phyloP scores from a whole-genome alignment of 2,888 invertebrate genomes.

The Catonia carolina region DNA sequence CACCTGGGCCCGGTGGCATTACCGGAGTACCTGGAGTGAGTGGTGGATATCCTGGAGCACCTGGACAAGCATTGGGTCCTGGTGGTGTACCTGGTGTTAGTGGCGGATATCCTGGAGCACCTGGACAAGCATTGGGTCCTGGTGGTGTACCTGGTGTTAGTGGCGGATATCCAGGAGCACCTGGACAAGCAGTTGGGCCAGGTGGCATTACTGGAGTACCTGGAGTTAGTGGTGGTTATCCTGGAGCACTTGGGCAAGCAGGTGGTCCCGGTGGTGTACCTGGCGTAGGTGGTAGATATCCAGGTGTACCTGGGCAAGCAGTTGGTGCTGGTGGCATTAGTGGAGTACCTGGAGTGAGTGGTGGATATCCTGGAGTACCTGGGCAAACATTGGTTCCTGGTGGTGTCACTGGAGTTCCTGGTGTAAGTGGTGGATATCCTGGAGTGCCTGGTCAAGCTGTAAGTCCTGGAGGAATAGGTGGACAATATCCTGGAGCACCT shows the following conservation, averaged over 20 bases:
- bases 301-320: slow-evolving; percentile 25
- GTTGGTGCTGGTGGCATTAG: slow-evolving; percentile 20
- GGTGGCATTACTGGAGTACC: too few relatives aligned
- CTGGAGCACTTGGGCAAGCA: slow-evolving; percentile 11
- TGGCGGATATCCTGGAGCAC: slow-evolving; percentile 19
- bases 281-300: slow-evolving; percentile 28
- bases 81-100: slow-evolving; percentile 21
- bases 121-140: slow-evolving; percentile 11
- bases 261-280: slow-evolving; percentile 17
- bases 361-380: slow-evolving; percentile 23
- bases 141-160: slow-evolving; percentile 18
- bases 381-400: slow-evolving; percentile 7
- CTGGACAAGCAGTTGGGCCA: background rate
- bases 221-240: slow-evolving; percentile 14
- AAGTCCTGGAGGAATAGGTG: slow-evolving; percentile 1
- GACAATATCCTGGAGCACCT: slow-evolving; percentile 13
- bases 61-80: slow-evolving; percentile 18
- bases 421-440: slow-evolving; percentile 14
- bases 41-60: slow-evolving; percentile 9
- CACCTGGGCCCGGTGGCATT: slow-evolving; percentile 20
- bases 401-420: slow-evolving; percentile 21
- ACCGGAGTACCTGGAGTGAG: slow-evolving; percentile 11
- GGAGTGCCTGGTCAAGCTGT: slow-evolving; percentile 11
- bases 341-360: slow-evolving; percentile 15
- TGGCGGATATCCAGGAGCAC: slow-evolving; percentile 21